Conservation (phyloP, 2,113 vertebrate genomes). For the Lamprologus callipterus region DNA sequence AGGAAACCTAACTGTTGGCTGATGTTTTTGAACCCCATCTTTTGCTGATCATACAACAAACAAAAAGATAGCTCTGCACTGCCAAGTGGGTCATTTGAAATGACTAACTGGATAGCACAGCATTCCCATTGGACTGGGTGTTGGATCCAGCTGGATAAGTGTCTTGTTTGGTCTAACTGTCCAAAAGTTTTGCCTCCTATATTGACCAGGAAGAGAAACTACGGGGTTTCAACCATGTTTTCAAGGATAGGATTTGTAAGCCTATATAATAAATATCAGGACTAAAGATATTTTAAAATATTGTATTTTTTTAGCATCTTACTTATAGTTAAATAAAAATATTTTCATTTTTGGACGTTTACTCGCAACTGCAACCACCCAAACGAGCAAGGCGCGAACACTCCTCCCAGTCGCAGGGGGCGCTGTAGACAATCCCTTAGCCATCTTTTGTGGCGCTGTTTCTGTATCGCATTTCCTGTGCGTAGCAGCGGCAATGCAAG, state of each 20-base stretch:
- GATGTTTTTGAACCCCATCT: neutral
- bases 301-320: neutral
- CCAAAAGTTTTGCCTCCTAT: neutral
- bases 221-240: neutral
- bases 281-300: neutral
- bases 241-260: neutral
- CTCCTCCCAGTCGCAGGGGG: neutral
- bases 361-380: neutral
- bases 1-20: neutral
- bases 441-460: neutral
- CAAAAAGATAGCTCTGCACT: neutral
- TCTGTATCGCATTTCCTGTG: slow-evolving; percentile 5
- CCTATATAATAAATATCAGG: neutral
- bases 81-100: neutral
- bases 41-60: neutral
- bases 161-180: neutral
- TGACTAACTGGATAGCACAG: neutral
- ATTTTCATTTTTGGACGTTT: neutral
- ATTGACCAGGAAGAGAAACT: neutral
- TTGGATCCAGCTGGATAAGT: neutral
- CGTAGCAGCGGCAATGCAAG: neutral
- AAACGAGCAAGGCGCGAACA: neutral
- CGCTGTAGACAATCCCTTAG: neutral
- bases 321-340: neutral
- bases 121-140: neutral